Percentiles rank a stretch among this genome's conserved stretches.
phyloP scores from a whole-genome alignment of 2,797 vertebrate species.

The Enteromius mattozi region DNA sequence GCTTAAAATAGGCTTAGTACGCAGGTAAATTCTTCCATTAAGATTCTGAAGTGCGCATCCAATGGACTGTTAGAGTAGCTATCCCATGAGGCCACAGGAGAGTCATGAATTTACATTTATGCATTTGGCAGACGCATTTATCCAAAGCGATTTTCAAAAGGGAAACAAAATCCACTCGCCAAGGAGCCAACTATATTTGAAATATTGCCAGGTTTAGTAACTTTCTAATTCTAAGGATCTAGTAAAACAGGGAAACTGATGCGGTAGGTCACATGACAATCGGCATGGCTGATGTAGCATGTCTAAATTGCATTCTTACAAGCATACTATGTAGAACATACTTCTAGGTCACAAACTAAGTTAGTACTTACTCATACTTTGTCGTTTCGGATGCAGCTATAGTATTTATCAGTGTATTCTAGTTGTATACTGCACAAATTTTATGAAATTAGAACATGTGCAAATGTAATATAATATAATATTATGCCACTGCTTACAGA shows the following conservation, averaged over 20 bases:
- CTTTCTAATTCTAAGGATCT: background rate
- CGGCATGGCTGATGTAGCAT: background rate
- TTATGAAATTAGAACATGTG: background rate
- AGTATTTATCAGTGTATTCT: background rate
- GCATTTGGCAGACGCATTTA: background rate
- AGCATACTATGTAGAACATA: background rate
- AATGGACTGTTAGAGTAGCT: background rate
- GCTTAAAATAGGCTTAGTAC: background rate
- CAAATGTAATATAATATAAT: background rate
- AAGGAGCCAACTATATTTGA: background rate
- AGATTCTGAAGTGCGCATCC: background rate
- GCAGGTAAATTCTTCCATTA: background rate
- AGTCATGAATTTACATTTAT: background rate
- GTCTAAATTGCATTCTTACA: background rate
- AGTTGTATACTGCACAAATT: background rate
- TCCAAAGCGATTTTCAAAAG: background rate
- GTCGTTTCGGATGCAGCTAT: background rate
- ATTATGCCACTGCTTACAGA: background rate
- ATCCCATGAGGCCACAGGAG: background rate
- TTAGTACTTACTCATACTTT: background rate
- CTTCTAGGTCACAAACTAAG: background rate
- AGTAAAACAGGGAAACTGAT: background rate
- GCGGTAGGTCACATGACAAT: background rate
- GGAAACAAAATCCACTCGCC: background rate
- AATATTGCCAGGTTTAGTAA: background rate